Evolutionary conservation across 2,113 vertebrate species (phyloP), one percentile per base, ranked within the genome.

Genomic region (Pteropus alecto): DNA sequence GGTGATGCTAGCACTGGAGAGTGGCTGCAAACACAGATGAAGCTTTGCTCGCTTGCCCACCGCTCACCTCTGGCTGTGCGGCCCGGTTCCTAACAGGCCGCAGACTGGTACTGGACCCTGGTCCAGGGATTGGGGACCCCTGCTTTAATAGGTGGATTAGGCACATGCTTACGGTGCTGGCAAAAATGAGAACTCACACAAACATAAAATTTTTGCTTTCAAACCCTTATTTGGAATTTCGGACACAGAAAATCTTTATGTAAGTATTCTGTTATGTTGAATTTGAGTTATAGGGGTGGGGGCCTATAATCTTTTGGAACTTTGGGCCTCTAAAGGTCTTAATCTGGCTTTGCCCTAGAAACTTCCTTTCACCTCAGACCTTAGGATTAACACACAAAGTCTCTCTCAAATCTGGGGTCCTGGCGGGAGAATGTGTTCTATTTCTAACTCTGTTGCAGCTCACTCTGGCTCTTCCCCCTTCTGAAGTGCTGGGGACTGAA

Each of bases 221-320:
- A 87, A 96, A 90, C 81, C 28, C 28, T 96, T 81, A 54, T 48
- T 7, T 15, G 63, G 33, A 90, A 60, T 88, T 63, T 94, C 81
- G 35, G 41, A 73, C 35, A 21, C 6, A 91, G 60, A 85, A 94
- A 93, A 94, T 86, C 30, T 79, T 85, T 56, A 60, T n/a, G 9
- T 54, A 83, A 15, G 12, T 56, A 86, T 93, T 97, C 51, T 93
- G 16, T 76, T 91, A 35, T 43, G 46, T 28, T 74, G 67, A 63
- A 56, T 73, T 73, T 79, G 18, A 95, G 56, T 94, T 56, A 48
- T 13, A 33, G 4, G 14, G 28, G 13, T 91, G 12, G 24, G 74
- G 13, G 5, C n/a, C 19, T 26, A 67, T 16, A 73, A 38, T 11
- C 35, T 65, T 91, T 90, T 61, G 65, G 61, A 74, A 78, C 70